Base-by-base conservation (phyloP, 2,888 invertebrate genomes). In the Lypha dubia region DNA sequence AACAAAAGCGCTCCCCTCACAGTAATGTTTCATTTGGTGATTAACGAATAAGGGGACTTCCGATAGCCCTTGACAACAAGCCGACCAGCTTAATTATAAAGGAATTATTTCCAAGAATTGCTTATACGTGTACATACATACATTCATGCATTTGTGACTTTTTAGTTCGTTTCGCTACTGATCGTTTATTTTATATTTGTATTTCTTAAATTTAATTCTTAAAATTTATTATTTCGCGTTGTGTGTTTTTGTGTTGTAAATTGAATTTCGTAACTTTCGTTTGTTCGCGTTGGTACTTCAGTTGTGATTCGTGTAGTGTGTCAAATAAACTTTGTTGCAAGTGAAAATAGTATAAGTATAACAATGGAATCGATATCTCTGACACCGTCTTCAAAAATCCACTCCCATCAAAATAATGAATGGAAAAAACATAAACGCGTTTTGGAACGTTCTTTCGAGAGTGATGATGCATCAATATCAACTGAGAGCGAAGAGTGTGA, bases 341-440 rank as follows among this genome's bases (percentile, higher is more conserved):
- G 13, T 49, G 6, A 22, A 28, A n/a, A 11, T 9, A 11, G 35
- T 24, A 44, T 8, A 28, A 11, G 35, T 24, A 44, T 8, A 28
- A 28, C 5, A 38, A 85, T 86, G 86, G 83, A 85, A 46, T 71
- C 83, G 6, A 44, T 70, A 22, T 7, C 77, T 11, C 46, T 77
- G 32, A 73, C 22, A 20, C 44, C 82, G 1, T 65, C 70, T 6
- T 28, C 62, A 35, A 62, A 22, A n/a, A 63, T 67, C 8, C 49
- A 38, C 56, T 3, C 24, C 0, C 15, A 49, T 20, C 56, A 68
- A 56, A 13, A 32, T 11, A 67, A 58, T 35, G 60, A 41, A 44
- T 84, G 85, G 79, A 86, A 84, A 51, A 38, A 22, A 0, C 56
- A 46, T 11, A 86, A 86, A 80, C 86, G 86, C 20, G 56, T 80